Evolutionary conservation across 2,888 invertebrate species (phyloP), one percentile per base, ranked within the genome.

Genomic region (Anodontia alba): DNA sequence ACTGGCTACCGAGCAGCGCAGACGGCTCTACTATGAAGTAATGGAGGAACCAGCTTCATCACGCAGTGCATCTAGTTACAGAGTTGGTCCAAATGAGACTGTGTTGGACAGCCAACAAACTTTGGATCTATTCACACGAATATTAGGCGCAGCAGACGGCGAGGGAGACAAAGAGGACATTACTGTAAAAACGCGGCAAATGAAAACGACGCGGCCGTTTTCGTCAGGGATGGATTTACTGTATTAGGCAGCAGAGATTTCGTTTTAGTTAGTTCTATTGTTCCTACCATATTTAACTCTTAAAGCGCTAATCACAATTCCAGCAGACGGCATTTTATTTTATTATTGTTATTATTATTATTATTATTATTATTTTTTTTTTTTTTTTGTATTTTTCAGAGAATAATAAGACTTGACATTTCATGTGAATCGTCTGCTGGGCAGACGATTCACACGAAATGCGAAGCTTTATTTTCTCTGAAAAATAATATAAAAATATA

Each of bases 131-230:
- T 94, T 94, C 88, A 89, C 92, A n/a, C 91, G 90, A 76, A 91
- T 94, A 68, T 91, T 94, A 79, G 90, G 91, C 8, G 91, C 93
- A 36, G 91, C 94, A 0, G 91, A 91, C n/a, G 93, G 93, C 12
- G 90, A 91, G 31, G 92, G 91, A 2, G 91, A 92, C 36, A 88
- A 77, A 7, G 93, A 92, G 43, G 90, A 89, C 66, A 88, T 88
- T 66, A 87, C 84, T 46, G 87, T 89, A 10, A 85, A 80, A 80
- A 90, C 91, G 1, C 78, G 82, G 29, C 86, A 88, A 46, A 78
- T 74, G 23, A 84, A 83, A 71, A 89, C 90, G 0, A 76, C 79
- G 12, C 78, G 88, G n/a, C 87, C 88, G 0, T 79, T 81, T 42
- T 51, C 83, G 8, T 78, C 89, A 15, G 84, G 80, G 29, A 84